Base-by-base conservation (phyloP, 2,888 invertebrate species). In the Lasius fuliginosus region DNA sequence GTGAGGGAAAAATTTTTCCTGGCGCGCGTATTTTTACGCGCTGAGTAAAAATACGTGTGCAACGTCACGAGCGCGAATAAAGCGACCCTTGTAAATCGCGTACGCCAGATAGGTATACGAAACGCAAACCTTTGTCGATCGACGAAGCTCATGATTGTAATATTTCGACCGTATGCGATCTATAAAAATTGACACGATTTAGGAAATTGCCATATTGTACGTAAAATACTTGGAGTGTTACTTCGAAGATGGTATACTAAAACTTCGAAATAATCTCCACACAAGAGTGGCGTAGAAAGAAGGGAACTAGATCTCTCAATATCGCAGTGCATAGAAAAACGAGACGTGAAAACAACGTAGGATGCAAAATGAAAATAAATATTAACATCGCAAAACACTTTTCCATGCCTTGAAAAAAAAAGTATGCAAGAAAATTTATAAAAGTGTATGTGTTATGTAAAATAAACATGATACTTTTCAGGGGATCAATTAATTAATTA, bases 1-100 rank as follows among this genome's bases (percentile, higher is more conserved):
- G 49, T n/a, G 56, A 46, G 18, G 82, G 40, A 68, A 87, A 11
- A 87, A 79, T 87, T 81, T 88, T 82, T 77, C 82, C 65, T n/a
- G 33, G 23, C 46, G 60, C 58, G 27, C 60, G 67, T 76, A 82
- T 74, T 82, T 85, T 67, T 67, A 36, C 36, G 40, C 60, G 67
- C 27, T 64, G 40, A 40, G 53, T 60, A 83, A 82, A 88, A 86
- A 79, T 83, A 88, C 77, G 46, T 74, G 73, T 40, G 82, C 79
- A 56, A 79, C 76, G 74, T 83, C 68, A 58, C 68, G 53, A 71
- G 79, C 62, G 69, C 46, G 40, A 27, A 64, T 81, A 84, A 69
- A 73, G n/a, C 81, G 64, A 23, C 49, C 2, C 77, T 46, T 60
- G 65, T 69, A 56, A 69, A 71, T 68, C 62, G 58, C 62, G 68